Evolutionary conservation across 2,888 invertebrate species (phyloP).

Genomic region (Dichetophora obliterata): DNA sequence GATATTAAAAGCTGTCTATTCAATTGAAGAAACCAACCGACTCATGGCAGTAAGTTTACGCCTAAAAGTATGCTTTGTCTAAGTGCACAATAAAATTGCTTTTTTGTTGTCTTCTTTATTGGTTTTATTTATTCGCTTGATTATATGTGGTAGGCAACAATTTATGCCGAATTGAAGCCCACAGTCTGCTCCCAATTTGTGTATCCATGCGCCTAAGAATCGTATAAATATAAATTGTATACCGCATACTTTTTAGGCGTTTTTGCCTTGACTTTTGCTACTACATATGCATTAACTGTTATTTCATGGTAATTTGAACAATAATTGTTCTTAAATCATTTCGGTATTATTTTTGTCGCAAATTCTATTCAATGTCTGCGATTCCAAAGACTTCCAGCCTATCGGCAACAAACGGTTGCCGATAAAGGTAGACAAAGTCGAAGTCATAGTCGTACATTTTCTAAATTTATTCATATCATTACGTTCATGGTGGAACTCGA

Average conservation of each 20-base stretch:
- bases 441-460: background rate
- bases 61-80: background rate
- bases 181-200: background rate
- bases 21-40: too few species aligned
- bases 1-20: background rate
- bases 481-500: background rate
- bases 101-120: too few species aligned
- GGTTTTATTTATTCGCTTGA: background rate
- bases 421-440: background rate
- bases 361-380: conserved; percentile 57
- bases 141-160: conserved; percentile 30
- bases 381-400: background rate
- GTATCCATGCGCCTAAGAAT: conserved; percentile 60
- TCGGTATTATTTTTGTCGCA: conserved; percentile 63
- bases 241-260: conserved; percentile 26
- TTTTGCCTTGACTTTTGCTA: background rate
- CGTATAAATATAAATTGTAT: conserved; percentile 58
- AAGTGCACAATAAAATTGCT: background rate
- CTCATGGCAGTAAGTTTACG: background rate
- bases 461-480: conserved; percentile 19
- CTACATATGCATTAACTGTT: conserved; percentile 42
- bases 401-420: background rate
- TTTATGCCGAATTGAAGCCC: conserved; percentile 25
- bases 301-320: conserved; percentile 63
- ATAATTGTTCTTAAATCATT: conserved; percentile 65